Evolutionary conservation across 2,113 vertebrate species (phyloP), one percentile per base, ranked within the genome.

Genomic region (Nanorana parkeri): DNA sequence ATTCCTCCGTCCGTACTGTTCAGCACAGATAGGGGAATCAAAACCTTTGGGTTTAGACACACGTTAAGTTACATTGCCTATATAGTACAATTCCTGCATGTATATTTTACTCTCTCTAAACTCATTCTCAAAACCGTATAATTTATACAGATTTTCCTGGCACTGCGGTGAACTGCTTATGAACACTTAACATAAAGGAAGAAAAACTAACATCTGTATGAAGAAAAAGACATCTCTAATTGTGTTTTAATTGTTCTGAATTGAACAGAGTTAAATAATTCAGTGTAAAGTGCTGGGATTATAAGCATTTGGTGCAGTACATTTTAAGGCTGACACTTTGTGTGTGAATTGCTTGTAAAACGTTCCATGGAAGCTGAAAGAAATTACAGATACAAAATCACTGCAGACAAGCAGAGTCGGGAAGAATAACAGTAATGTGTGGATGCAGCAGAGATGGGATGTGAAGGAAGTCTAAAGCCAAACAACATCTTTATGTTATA

Each of bases 221-320:
- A 58, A 58, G 24, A 58, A 73, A 73, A 73, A 58, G 54, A 73
- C 71, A 32, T 56, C 54, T 13, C 29, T 73, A 73, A 73, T 73
- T 54, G 71, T 73, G 56, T 73, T 73, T 55, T 73, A 73, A 73
- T 73, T 73, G 71, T 58, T 28, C 17, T n/a, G 54, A 73, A 73
- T 73, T 73, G 54, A 72, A 23, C 56, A 26, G 6, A 72, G 54
- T 74, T 36, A 21, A 74, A 74, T 60, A 74, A 74, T 74, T 29
- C 28, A 72, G 54, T 15, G 71, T 74, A 73, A 73, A 56, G 69
- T n/a, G 52, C 15, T 0, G 26, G 13, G 1, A n/a, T 20, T 58
- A 8, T 72, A 54, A 72, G 23, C 2, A 54, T 13, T 54, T 17
- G 19, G 16, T 17, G 24, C 61, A 26, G 61, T 26, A 47, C 8